Base-by-base conservation (phyloP, 2,113 vertebrate species). In the Excalfactoria chinensis region DNA sequence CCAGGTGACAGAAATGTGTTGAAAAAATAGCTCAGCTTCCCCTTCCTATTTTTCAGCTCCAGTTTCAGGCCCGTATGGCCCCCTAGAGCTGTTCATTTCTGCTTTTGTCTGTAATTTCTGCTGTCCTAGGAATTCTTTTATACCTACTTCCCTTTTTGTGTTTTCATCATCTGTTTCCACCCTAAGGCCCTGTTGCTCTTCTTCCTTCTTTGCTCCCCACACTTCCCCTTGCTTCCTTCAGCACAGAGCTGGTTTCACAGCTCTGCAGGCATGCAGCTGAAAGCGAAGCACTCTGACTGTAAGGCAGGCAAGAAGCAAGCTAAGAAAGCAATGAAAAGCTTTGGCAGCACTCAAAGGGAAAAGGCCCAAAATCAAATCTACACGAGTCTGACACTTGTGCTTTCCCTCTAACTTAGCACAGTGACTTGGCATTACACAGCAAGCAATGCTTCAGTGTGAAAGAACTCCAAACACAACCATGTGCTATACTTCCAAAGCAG, bases 131-230 rank as follows among this genome's bases (percentile, higher is more conserved):
- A 43, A 19, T 78, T 95, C 83, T 37, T 71, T 22, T 43, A 43
- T 58, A 4, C 53, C 69, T 83, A 23, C 85, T 96, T 96, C 96
- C 79, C 75, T 43, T 77, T 93, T 78, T 7, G 12, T 30, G 25
- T 59, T 37, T 56, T 46, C 26, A 37, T 91, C 91, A 89, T 87
- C 94, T 92, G 84, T 87, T 96, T 96, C 95, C 68, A 25, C 56
- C 69, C 72, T 6, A 2, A 10, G 46, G 60, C 55, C 44, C 6
- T 3, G 34, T 1, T 56, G 41, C 5, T 4, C 58, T 87, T 82
- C 67, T 72, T 73, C 56, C 41, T 34, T 32, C 56, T 7, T 3
- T 18, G 14, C 35, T 69, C 71, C 75, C 71, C 88, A 74, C 70
- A 1, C 70, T 77, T 62, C 77, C 86, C 72, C 43, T 37, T 32